phyloP scores from a whole-genome alignment of 2,888 invertebrate genomes.

The Allacma fusca region DNA sequence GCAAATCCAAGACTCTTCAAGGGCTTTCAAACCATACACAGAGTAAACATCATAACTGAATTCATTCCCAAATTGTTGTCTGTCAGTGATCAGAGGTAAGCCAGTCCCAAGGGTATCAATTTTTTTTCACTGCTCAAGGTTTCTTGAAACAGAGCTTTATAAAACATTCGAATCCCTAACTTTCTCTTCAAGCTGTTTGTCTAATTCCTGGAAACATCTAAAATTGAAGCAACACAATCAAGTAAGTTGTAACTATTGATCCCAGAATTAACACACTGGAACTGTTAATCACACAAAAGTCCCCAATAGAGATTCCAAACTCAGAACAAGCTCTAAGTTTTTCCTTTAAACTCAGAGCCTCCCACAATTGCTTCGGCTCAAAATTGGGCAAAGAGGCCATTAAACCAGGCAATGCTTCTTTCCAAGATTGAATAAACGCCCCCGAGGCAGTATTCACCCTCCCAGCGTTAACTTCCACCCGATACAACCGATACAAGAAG shows the following conservation, averaged over 20 bases:
- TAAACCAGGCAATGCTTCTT: not conserved
- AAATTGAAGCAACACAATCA: conserved; percentile 25
- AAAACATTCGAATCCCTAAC: no score
- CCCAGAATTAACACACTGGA: conserved; percentile 13
- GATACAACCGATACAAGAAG: not conserved
- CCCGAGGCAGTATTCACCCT: not conserved
- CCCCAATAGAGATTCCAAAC: conserved; percentile 11
- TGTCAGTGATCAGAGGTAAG: no score
- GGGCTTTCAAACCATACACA: no score
- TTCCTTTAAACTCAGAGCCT: conserved; percentile 1
- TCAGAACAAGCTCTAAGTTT: not conserved
- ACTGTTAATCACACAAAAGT: not conserved
- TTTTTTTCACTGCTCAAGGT: no score
- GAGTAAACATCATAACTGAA: no score
- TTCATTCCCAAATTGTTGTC: no score
- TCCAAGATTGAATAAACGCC: conserved; percentile 5
- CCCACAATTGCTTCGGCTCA: not conserved
- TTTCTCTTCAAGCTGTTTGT: no score
- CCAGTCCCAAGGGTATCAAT: no score
- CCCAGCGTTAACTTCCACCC: not conserved
- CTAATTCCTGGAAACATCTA: no score
- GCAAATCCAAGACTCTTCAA: no score
- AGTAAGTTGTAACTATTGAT: conserved; percentile 25
- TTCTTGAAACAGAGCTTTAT: no score
- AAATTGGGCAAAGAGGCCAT: not conserved